Conservation (phyloP, 2,113 vertebrate genomes). For the Gobio gobio region DNA sequence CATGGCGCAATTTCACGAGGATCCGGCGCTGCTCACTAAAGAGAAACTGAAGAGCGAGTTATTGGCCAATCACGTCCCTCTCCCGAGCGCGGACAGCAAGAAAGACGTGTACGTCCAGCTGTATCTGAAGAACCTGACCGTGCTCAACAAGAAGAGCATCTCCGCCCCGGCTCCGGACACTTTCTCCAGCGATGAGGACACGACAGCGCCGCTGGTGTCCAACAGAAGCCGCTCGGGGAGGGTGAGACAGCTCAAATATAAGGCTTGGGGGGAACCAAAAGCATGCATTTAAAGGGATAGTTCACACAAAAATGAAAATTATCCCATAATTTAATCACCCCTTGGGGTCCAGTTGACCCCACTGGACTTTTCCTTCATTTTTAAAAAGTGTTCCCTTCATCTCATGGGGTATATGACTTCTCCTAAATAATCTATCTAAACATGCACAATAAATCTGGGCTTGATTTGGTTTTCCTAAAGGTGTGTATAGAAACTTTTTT, state of each 20-base stretch:
- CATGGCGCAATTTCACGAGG: slow-evolving; percentile 92
- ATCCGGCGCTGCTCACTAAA: slow-evolving; percentile 92
- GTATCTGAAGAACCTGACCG: slow-evolving; percentile 89
- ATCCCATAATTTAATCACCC: too few relatives aligned
- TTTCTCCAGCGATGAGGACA: slow-evolving; percentile 93
- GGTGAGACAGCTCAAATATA: slow-evolving; percentile 59
- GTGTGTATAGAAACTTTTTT: too few relatives aligned
- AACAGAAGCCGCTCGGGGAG: slow-evolving; percentile 77
- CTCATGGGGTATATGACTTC: too few relatives aligned
- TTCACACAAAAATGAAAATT: too few relatives aligned
- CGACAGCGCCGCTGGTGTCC: slow-evolving; percentile 79
- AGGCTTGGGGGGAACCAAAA: neutral
- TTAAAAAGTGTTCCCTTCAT: too few relatives aligned
- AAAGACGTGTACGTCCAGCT: slow-evolving; percentile 97
- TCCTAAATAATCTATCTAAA: too few relatives aligned
- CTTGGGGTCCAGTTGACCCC: too few relatives aligned
- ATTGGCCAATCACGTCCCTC: slow-evolving; percentile 87
- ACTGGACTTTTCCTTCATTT: too few relatives aligned
- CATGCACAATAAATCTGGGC: too few relatives aligned
- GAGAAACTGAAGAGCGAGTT: slow-evolving; percentile 95
- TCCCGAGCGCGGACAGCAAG: slow-evolving; percentile 90
- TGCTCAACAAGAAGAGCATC: slow-evolving; percentile 79
- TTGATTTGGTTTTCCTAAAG: too few relatives aligned
- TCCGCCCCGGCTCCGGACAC: slow-evolving; percentile 72
- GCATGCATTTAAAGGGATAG: neutral